phyloP scores from a whole-genome alignment of 2,113 vertebrate species.

The Cromileptes altivelis region DNA sequence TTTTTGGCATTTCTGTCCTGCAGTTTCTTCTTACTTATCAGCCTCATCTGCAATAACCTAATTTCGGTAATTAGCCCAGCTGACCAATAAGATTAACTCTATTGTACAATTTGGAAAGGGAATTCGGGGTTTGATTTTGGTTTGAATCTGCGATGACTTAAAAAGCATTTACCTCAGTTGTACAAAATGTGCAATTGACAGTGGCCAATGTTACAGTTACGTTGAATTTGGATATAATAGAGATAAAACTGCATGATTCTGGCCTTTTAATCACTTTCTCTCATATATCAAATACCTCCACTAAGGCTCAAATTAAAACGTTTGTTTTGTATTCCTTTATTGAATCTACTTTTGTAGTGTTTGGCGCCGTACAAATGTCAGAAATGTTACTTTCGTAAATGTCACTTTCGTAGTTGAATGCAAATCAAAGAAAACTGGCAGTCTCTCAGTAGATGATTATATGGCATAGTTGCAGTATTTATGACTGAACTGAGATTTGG shows the following conservation, averaged over 20 bases:
- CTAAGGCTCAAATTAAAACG: conserved; percentile 13
- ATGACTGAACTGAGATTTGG: conserved; percentile 24
- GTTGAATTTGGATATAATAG: background rate
- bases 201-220: background rate
- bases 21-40: background rate
- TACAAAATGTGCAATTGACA: background rate
- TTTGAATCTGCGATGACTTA: background rate
- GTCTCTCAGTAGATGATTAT: conserved; percentile 15
- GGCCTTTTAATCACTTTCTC: conserved; percentile 16
- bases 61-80: background rate
- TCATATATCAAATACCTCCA: background rate
- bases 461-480: conserved; percentile 10
- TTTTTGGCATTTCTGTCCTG: background rate
- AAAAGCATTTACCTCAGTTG: background rate
- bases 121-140: background rate
- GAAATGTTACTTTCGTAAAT: conserved; percentile 16
- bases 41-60: background rate
- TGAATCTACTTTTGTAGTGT: background rate
- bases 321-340: conserved; percentile 11
- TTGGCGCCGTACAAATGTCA: background rate
- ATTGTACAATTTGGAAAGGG: background rate
- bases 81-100: background rate
- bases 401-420: conserved; percentile 2
- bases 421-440: conserved; percentile 32
- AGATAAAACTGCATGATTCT: background rate